Evolutionary conservation across 2,113 vertebrate genomes (phyloP).

Genomic region (Murina feae): DNA sequence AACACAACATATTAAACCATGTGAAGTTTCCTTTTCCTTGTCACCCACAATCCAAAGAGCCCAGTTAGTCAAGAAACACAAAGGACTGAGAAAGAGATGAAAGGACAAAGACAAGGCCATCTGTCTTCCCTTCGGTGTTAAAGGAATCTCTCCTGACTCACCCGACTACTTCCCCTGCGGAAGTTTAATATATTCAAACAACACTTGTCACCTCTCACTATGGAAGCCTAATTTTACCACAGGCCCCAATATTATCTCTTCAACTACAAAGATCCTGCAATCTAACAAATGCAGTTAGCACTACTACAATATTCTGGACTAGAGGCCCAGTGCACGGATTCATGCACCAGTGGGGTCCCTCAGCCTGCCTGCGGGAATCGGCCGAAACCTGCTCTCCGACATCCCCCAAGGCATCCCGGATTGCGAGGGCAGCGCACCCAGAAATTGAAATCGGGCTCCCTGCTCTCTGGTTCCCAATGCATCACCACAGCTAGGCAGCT

Average conservation of each 20-base stretch:
- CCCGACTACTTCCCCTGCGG: background rate
- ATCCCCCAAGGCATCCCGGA: no score
- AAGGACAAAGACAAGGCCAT: background rate
- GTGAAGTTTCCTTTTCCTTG: background rate
- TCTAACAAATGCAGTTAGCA: background rate
- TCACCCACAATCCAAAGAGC: slow-evolving; percentile 9
- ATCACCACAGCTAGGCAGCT: no score
- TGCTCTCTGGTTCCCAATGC: no score
- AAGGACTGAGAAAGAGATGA: background rate
- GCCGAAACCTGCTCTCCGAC: no score
- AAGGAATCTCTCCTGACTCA: background rate
- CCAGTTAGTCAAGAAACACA: slow-evolving; percentile 2
- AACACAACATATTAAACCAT: background rate
- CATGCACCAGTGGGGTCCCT: no score
- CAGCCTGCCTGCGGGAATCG: no score
- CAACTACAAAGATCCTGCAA: slow-evolving; percentile 14
- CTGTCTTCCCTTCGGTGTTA: background rate
- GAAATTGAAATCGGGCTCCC: no score
- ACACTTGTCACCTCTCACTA: background rate
- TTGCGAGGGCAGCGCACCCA: no score
- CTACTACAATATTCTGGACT: background rate
- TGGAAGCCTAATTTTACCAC: slow-evolving; percentile 24
- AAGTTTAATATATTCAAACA: slow-evolving; percentile 2
- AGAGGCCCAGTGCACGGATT: no score
- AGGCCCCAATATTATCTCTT: background rate